Base-by-base conservation (phyloP, 2,888 invertebrate species). In the Amaurobius ferox region DNA sequence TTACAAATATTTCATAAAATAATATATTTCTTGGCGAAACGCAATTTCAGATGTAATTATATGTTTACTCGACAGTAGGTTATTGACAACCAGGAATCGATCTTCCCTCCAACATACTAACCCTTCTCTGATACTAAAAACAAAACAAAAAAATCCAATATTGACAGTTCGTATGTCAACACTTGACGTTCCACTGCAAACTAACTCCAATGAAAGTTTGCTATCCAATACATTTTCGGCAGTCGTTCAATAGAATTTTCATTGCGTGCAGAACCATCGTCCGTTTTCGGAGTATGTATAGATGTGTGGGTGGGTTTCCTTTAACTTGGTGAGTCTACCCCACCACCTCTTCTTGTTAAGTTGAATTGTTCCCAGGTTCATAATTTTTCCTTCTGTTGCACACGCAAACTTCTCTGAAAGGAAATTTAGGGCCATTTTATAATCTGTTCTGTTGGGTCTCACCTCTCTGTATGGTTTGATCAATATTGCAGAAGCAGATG, bases 151-250 rank as follows among this genome's bases (percentile, higher is more conserved):
- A n/a, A 13, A 23, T 61, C n/a, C 2, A n/a, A 30, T 72, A 72
- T 72, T 73, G 55, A 73, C 73, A 26, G 23, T 35, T 62, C 61
- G 62, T 64, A 29, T 64, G 64, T 74, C 62, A 64, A 64, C 62
- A 64, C 26, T 66, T 66, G 64, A 29, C 64, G 6, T 29, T 30
- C 16, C 39, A 66, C 66, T 16, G 29, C 39, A 62, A 64, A 74
- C 62, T 64, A 64, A 19, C 23, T 40, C n/a, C 39, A 9, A 28
- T 13, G 23, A 40, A 30, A 74, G 13, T 40, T 40, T 19, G 73
- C 35, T 73, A 61, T 28, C 30, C 73, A 73, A 73, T 73, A 61
- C 62, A 73, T 61, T 61, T 73, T 40, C 19, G n/a, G 26, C 11
- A 26, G 23, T 19, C 61, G 61, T 26, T 61, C 23, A 61, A 61